These are phyloP conservation scores for Tyrannus savana DNA, from an alignment of 2,113 vertebrate genomes.

Conservation along the genomic window DNA sequence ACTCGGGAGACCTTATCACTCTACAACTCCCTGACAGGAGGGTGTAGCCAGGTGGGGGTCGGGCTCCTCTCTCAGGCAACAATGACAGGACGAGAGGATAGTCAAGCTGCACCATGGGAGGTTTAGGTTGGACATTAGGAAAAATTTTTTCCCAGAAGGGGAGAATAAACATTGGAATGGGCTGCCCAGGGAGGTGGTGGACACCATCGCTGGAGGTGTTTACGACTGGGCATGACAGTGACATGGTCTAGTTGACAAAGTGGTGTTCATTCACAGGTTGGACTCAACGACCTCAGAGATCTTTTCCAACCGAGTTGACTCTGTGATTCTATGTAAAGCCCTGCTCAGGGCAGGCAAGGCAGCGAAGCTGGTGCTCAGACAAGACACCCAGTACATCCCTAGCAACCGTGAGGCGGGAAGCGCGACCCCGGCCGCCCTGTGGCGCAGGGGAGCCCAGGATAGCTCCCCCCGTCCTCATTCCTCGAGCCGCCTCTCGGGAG, in stretches of 20 bases:
- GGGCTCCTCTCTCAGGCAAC: neutral
- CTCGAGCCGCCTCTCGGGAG: fast-evolving
- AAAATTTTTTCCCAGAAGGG: neutral
- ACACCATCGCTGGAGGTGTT: neutral
- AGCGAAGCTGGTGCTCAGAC: fast-evolving
- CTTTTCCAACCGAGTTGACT: neutral
- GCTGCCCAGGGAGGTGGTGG: neutral
- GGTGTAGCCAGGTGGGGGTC: neutral
- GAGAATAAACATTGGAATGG: neutral
- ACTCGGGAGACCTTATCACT: fast-evolving
- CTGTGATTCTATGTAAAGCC: neutral
- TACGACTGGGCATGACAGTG: neutral
- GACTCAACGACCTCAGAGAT: neutral
- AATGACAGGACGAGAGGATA: neutral
- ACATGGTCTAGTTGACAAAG: neutral
- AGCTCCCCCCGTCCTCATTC: no score
- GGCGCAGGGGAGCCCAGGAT: fast-evolving
- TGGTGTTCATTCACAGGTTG: neutral
- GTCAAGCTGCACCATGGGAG: neutral
- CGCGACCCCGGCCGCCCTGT: fast-evolving
- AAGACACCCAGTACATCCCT: neutral
- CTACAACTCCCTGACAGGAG: neutral
- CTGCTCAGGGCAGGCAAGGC: neutral
- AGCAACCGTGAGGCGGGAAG: neutral
- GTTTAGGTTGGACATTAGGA: neutral